Conservation (phyloP, 1,140 invertebrate genomes). For the Drosophila nigromelanica region DNA sequence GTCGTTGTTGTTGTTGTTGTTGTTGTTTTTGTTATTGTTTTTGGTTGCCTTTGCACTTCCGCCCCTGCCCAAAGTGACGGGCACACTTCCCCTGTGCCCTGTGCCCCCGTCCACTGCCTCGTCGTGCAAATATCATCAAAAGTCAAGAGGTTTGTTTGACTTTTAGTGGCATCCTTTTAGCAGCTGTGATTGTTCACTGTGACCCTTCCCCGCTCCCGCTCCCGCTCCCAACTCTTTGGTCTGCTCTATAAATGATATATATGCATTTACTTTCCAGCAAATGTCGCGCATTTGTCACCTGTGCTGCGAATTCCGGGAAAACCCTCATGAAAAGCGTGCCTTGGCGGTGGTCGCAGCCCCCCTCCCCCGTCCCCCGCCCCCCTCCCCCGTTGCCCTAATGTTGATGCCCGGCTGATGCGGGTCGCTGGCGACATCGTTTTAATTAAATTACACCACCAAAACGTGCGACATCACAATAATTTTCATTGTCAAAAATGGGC, state of each 20-base stretch:
- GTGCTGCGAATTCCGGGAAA: slow-evolving; percentile 74
- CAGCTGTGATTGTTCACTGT: slow-evolving; percentile 58
- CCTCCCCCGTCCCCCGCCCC: background rate
- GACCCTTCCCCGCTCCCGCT: background rate
- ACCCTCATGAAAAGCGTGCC: slow-evolving; percentile 61
- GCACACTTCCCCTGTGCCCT: slow-evolving; percentile 31
- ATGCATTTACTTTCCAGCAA: slow-evolving; percentile 1
- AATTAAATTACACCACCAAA: slow-evolving; percentile 80
- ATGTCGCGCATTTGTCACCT: slow-evolving; percentile 66
- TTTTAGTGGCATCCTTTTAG: slow-evolving; percentile 47
- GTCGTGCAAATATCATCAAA: slow-evolving; percentile 54
- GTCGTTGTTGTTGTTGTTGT: slow-evolving; percentile 30
- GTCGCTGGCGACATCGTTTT: slow-evolving; percentile 69
- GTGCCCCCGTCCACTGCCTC: background rate
- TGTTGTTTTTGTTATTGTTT: slow-evolving; percentile 28
- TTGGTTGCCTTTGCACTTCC: slow-evolving; percentile 40
- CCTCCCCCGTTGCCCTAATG: too few species aligned
- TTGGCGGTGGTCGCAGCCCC: slow-evolving; percentile 26
- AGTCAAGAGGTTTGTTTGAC: slow-evolving; percentile 72
- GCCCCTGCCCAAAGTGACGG: slow-evolving; percentile 10
- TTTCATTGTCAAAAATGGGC: slow-evolving; percentile 78
- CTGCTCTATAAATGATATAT: background rate
- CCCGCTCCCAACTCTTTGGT: background rate
- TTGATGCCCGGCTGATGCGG: slow-evolving; percentile 50
- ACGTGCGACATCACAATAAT: slow-evolving; percentile 80